A percentile compares a stretch with the other conserved stretches of the same genome.
phyloP scores from a whole-genome alignment of 2,113 vertebrate species.

The Colius striatus region DNA sequence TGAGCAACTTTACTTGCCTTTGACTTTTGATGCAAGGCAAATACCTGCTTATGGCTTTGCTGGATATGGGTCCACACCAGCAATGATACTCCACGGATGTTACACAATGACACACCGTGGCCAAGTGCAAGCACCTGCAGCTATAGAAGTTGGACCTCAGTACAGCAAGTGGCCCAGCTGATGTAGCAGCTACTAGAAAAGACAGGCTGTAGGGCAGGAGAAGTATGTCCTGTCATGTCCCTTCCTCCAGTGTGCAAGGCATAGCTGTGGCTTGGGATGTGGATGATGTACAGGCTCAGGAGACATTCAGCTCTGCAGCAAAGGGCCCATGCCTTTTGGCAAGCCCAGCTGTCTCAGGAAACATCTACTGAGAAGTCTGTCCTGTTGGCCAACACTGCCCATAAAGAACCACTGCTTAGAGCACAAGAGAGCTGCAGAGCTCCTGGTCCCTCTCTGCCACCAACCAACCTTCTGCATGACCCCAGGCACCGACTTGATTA shows the following conservation, averaged over 20 bases:
- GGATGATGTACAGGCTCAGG: background rate
- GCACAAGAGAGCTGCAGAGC: background rate
- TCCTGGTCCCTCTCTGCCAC: background rate
- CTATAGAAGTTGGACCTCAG: background rate
- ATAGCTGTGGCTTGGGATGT: background rate
- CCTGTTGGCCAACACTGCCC: fast-evolving
- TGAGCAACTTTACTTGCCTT: background rate
- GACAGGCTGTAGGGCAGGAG: background rate
- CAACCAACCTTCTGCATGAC: fast-evolving
- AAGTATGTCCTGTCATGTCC: background rate
- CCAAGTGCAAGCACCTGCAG: background rate
- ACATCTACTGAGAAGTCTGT: background rate
- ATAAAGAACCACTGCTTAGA: fast-evolving
- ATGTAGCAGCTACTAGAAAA: background rate
- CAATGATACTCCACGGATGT: background rate
- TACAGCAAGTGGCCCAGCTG: background rate
- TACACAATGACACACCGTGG: background rate
- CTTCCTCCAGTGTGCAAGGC: fast-evolving
- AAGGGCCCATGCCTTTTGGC: background rate
- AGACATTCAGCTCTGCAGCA: background rate
- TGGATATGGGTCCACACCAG: background rate
- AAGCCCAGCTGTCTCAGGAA: background rate
- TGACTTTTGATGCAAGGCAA: background rate
- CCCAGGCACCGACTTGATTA: background rate
- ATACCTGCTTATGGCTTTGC: background rate